Evolutionary conservation across 2,113 vertebrate species (phyloP), one percentile per base, ranked within the genome.

Genomic region (Cygnus atratus): DNA sequence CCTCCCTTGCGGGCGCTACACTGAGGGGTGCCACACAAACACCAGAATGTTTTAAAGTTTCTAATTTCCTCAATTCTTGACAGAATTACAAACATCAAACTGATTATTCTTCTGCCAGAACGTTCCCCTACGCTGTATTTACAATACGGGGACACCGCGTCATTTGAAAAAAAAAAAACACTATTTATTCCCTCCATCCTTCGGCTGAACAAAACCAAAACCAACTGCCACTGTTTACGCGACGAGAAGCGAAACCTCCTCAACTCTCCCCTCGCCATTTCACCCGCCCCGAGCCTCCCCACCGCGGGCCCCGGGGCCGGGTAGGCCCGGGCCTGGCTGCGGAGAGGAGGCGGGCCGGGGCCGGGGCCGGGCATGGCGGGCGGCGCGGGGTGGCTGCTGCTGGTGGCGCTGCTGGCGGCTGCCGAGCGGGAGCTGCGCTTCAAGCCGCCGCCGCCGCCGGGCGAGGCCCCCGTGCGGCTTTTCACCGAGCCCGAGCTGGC

Each of bases 401-500:
- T 58, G 13, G 70, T 26, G 8, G 54, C 67, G 16, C 72, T 84
- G 61, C 90, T 55, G n/a, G 26, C 25, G 18, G 4, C 11, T 28
- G 18, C 73, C 11, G 89, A 92, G 90, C 92, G 46, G 43, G 14
- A 88, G 90, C 96, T 94, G 68, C 97, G 95, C 37, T 92, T 96
- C 83, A 84, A 58, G 73, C 78, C 84, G 6, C 82, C 92, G 35
- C 59, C 59, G 24, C n/a, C 59, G 3, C 92, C 95, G 25, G 85
- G 82, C 13, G 92, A 95, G 72, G 79, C 87, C 2, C 98, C 99
- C 1, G 99, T 99, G 9, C 97, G 99, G 33, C 95, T 99, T 20
- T 99, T 99, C 95, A 99, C 99, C 0, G 99, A 99, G 59, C 98
- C 99, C 87, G 99, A 99, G 84, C 97, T 99, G 95, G 97, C 93